These are phyloP conservation scores for Drosophila tropicalis DNA, from an alignment of 1,140 invertebrate species.

Conservation along the genomic window DNA sequence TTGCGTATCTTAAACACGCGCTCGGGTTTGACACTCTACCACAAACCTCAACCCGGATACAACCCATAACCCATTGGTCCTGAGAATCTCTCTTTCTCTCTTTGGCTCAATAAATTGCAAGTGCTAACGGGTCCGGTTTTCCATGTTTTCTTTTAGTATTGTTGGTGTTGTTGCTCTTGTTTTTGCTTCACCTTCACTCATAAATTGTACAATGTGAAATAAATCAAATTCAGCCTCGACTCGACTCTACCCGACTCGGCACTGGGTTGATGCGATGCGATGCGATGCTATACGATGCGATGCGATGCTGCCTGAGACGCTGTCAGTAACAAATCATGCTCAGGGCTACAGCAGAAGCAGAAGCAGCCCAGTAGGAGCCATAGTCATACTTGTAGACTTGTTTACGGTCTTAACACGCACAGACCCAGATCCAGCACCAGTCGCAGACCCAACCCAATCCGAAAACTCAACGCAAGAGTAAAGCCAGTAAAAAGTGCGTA, in stretches of 20 bases:
- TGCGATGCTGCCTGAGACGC: conserved; percentile 66
- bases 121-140: conserved; percentile 25
- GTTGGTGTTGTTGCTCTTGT: conserved; percentile 48
- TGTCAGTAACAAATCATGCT: conserved; percentile 81
- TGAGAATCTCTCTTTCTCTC: background rate
- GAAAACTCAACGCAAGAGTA: background rate
- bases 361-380: conserved; percentile 54
- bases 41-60: conserved; percentile 5
- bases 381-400: conserved; percentile 60
- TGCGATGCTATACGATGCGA: conserved; percentile 1
- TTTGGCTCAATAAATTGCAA: conserved; percentile 51
- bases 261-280: conserved; percentile 17
- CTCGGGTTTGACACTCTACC: conserved; percentile 46
- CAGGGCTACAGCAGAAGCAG: conserved; percentile 57
- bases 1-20: conserved; percentile 70
- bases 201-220: conserved; percentile 79
- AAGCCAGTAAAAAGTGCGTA: conserved; percentile 65
- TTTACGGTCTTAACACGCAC: conserved; percentile 76
- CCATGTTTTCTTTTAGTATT: conserved; percentile 24
- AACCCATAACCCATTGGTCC: conserved; percentile 61
- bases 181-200: conserved; percentile 77
- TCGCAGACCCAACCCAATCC: background rate
- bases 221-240: conserved; percentile 77
- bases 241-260: background rate
- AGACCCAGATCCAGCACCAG: background rate